phyloP scores from a whole-genome alignment of 2,113 vertebrate species.

The Rhizomys pruinosus region DNA sequence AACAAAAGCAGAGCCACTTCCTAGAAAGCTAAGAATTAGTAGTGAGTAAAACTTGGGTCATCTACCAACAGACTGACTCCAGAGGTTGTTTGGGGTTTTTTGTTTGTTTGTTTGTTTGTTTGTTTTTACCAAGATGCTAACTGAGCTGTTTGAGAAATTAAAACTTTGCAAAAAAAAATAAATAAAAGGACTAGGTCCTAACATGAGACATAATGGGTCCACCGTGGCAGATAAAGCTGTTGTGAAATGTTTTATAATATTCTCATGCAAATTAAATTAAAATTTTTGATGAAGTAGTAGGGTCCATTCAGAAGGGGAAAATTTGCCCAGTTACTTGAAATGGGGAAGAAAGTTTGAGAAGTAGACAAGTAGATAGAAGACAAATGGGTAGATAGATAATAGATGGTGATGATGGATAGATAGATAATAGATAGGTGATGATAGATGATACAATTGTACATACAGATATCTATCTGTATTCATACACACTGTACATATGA shows the following conservation, averaged over 20 bases:
- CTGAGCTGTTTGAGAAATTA: no score
- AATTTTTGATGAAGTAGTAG: not conserved
- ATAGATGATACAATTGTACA: no score
- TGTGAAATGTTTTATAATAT: not conserved
- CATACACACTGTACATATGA: not conserved
- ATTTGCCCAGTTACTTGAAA: constrained; percentile 41
- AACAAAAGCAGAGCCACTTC: no score
- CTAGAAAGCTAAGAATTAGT: no score
- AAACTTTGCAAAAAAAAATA: no score
- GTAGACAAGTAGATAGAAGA: not conserved
- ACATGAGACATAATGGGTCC: not conserved
- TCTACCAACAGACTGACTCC: no score
- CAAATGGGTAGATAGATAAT: not conserved
- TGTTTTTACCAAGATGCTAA: no score
- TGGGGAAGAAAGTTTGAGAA: not conserved
- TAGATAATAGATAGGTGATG: no score
- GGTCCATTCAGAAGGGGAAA: not conserved
- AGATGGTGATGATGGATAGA: not conserved
- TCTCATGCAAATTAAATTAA: not conserved
- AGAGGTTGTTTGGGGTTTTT: no score
- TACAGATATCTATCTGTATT: not conserved
- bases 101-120: no score
- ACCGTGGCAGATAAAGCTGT: not conserved
- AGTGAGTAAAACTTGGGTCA: no score
- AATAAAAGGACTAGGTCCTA: no score